phyloP scores from a whole-genome alignment of 2,797 vertebrate species.

The Sorex maritimensis region DNA sequence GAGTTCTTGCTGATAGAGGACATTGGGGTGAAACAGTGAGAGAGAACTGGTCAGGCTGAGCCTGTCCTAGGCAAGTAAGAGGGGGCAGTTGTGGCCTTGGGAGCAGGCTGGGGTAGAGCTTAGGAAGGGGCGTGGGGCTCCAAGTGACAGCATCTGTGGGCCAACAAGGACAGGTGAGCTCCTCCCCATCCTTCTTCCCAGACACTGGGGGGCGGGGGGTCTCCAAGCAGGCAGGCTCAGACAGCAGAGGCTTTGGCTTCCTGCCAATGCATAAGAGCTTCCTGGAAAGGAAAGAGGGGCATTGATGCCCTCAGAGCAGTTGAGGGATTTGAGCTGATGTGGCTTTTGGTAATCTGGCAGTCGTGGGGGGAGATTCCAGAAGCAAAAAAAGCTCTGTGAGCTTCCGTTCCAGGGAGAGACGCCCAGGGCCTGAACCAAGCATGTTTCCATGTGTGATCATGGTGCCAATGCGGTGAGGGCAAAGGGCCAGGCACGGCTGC shows the following conservation, averaged over 20 bases:
- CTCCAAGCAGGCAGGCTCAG: not conserved
- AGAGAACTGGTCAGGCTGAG: no score
- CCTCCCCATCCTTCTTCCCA: no score
- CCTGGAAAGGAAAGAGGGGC: not conserved
- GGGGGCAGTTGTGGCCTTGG: not conserved
- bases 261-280: not conserved
- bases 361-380: not conserved
- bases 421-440: not conserved
- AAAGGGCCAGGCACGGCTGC: no score
- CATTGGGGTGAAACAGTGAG: no score
- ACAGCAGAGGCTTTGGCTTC: not conserved
- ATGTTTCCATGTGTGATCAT: not conserved
- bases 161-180: not conserved
- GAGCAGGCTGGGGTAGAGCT: not conserved
- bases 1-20: no score
- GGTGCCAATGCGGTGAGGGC: no score
- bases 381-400: not conserved
- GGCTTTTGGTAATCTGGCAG: not conserved
- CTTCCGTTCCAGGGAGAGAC: not conserved
- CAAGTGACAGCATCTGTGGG: slow-evolving; percentile 1
- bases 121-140: slow-evolving; percentile 9
- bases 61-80: no score
- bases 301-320: not conserved
- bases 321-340: not conserved
- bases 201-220: not conserved